phyloP scores from a whole-genome alignment of 2,797 vertebrate genomes.

The Mus spretus region DNA sequence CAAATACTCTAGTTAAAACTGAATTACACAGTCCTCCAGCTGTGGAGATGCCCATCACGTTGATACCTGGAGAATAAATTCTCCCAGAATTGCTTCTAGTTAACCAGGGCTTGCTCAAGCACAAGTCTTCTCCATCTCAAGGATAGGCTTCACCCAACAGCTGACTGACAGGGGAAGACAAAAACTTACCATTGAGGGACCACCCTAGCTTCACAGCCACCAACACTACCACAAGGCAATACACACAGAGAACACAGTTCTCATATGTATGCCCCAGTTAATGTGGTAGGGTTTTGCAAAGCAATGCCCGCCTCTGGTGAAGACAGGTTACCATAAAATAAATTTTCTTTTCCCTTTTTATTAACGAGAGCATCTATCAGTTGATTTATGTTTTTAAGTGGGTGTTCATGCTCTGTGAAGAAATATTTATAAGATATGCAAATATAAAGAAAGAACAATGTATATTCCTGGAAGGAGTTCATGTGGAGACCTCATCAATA shows the following conservation, averaged over 20 bases:
- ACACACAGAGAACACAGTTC: neutral
- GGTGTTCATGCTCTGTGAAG: neutral
- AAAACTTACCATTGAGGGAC: neutral
- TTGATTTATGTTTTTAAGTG: neutral
- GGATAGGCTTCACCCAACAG: neutral
- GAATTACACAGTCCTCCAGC: neutral
- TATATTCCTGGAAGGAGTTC: conserved; percentile 15
- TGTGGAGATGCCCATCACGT: neutral
- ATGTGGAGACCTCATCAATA: neutral
- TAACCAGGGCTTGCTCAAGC: neutral
- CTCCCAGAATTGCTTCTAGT: neutral
- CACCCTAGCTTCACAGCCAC: neutral
- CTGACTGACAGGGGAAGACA: neutral
- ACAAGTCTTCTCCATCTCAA: neutral
- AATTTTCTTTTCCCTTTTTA: neutral
- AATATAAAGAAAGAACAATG: conserved; percentile 11
- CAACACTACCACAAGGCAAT: no score
- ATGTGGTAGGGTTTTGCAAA: neutral
- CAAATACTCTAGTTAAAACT: neutral
- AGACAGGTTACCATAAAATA: neutral
- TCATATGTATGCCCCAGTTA: neutral
- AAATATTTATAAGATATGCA: conserved; percentile 30
- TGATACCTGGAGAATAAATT: neutral
- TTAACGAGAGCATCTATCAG: neutral
- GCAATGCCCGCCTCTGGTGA: neutral